These are phyloP conservation scores for Apocrypta bakeri DNA, from an alignment of 1,140 invertebrate species.

Conservation along the genomic window DNA sequence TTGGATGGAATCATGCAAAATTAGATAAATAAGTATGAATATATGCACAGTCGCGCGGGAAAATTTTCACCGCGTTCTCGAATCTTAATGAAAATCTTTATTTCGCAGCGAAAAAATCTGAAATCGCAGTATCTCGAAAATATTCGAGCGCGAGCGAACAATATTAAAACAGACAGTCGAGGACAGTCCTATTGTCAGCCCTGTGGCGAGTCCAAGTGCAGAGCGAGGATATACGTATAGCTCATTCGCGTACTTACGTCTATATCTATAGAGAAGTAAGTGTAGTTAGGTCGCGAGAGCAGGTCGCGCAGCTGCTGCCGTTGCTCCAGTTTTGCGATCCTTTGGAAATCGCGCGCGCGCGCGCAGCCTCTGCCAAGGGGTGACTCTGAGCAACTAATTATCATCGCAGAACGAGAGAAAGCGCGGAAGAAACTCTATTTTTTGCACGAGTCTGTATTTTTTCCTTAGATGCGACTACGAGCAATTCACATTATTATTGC, in stretches of 20 bases:
- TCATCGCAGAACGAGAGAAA: neutral
- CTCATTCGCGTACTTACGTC: neutral
- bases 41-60: too few relatives aligned
- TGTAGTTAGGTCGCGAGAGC: neutral
- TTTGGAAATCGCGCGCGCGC: slow-evolving; percentile 4
- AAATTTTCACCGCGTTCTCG: too few relatives aligned
- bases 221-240: too few relatives aligned
- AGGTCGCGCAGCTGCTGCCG: neutral
- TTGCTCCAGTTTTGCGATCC: slow-evolving; percentile 32
- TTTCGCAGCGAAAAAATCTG: neutral
- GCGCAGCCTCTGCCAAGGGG: neutral
- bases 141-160: neutral
- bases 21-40: too few relatives aligned
- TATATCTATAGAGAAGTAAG: neutral
- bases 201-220: slow-evolving; percentile 40
- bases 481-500: too few relatives aligned
- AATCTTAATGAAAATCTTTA: too few relatives aligned
- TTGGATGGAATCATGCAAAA: too few relatives aligned
- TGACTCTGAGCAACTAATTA: neutral
- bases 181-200: slow-evolving; percentile 36
- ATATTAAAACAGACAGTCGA: neutral
- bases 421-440: too few relatives aligned
- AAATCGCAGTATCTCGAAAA: neutral
- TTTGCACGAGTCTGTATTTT: too few relatives aligned
- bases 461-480: too few relatives aligned